Evolutionary conservation across 1,140 invertebrate genomes (phyloP), one percentile per base, ranked within the genome.

Genomic region (Camponotus vicinus): DNA sequence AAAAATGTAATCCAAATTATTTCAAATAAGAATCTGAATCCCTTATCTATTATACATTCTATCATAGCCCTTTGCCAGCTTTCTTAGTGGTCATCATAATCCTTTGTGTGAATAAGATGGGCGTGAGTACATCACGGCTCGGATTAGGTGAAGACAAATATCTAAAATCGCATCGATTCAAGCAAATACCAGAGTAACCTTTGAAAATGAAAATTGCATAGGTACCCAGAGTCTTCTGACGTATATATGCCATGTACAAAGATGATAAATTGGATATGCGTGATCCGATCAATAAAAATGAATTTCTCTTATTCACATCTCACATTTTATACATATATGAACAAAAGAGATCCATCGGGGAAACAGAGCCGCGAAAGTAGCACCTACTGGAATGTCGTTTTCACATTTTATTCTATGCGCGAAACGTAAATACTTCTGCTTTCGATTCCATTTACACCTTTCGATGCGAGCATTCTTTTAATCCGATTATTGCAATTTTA

Each of bases 401-500:
- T 64, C n/a, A 18, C 40, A 64, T 49, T 78, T 11, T 18, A 42
- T 2, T 21, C 11, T 27, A 66, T 18, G 1, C 49, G 49, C 18
- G 9, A 18, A 40, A 32, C 27, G 40, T 32, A 15, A 49, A 34
- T 13, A 66, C 21, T 34, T 11, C 1, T 27, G n/a, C n/a, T 61
- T 37, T 7, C 37, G n/a, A 42, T 67, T 66, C 34, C 11, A 18
- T 79, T 37, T 15, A 11, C 27, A 21, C 15, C 59, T 52, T 45
- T 78, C 59, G 40, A 78, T 37, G 15, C 1, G 3, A 64, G 27
- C 42, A 78, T 66, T 66, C 18, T 6, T 78, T 66, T 79, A 66
- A 79, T 79, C 63, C 63, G 15, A 7, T 18, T 79, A 66, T 66
- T 6, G 63, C 42, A 55, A n/a, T 79, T 79, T 79, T 45, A 67